Conservation (phyloP, 2,113 vertebrate species). For the Apteryx mantelli region DNA sequence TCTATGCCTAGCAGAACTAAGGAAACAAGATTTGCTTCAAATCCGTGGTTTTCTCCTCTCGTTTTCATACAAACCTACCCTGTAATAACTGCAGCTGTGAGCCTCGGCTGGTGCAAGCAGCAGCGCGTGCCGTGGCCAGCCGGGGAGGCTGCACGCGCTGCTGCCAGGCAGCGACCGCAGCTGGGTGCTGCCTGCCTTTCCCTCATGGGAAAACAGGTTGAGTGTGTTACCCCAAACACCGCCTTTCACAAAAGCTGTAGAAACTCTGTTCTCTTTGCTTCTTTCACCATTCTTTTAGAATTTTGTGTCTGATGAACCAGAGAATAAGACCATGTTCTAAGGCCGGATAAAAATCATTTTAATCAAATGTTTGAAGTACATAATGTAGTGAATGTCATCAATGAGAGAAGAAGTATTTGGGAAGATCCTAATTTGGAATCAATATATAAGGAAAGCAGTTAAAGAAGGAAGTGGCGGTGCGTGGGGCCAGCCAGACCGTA, state of each 20-base stretch:
- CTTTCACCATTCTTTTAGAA: background rate
- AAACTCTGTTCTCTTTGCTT: background rate
- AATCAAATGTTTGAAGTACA: background rate
- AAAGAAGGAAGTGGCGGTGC: background rate
- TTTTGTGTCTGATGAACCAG: background rate
- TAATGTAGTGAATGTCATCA: background rate
- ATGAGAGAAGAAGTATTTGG: background rate
- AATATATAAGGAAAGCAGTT: background rate
- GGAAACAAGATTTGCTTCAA: background rate
- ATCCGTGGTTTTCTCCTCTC: background rate
- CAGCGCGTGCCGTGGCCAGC: background rate
- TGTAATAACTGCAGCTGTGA: background rate
- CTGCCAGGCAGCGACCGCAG: background rate
- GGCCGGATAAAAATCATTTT: background rate
- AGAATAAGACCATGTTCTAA: background rate
- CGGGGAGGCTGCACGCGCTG: background rate
- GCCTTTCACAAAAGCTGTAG: accelerated
- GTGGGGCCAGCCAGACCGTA: background rate
- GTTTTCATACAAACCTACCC: background rate
- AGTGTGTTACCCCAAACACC: background rate
- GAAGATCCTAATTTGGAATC: background rate
- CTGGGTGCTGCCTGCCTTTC: background rate
- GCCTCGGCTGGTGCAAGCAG: background rate
- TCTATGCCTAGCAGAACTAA: background rate
- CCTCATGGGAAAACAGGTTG: accelerated